Evolutionary conservation across 2,888 invertebrate genomes (phyloP).

Genomic region (Tuberolachnus salignus): DNA sequence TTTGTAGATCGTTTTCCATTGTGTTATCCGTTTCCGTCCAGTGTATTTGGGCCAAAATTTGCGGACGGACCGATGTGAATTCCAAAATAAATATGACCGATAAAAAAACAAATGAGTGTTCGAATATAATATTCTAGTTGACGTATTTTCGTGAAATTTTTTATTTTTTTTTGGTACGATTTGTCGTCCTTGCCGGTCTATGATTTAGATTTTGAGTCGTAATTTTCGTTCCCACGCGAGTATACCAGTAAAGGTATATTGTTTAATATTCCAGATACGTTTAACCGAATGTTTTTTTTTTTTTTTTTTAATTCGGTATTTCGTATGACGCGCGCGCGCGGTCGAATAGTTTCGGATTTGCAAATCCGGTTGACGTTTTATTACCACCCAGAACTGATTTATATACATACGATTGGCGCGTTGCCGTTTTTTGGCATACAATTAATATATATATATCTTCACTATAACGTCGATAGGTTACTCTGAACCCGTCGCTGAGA

Average conservation of each 20-base stretch:
- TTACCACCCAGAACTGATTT: constrained; percentile 47
- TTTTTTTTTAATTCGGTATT: background rate
- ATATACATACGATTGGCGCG: background rate
- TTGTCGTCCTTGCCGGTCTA: background rate
- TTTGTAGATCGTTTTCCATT: too few relatives aligned
- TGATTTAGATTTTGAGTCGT: background rate
- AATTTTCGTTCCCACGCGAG: constrained; percentile 13
- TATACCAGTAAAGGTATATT: background rate
- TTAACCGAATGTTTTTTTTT: background rate
- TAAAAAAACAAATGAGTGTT: too few relatives aligned
- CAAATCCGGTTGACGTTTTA: constrained; percentile 15
- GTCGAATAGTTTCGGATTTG: constrained; percentile 33
- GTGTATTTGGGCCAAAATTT: too few relatives aligned
- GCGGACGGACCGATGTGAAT: too few relatives aligned
- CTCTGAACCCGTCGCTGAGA: too few relatives aligned
- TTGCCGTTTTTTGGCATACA: background rate
- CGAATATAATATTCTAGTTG: background rate
- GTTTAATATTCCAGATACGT: background rate
- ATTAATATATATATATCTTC: too few relatives aligned
- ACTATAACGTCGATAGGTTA: too few relatives aligned
- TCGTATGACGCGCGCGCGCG: background rate
- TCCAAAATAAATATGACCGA: too few relatives aligned
- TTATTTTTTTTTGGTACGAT: background rate
- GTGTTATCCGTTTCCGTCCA: too few relatives aligned
- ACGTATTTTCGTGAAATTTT: too few relatives aligned